phyloP scores from a whole-genome alignment of 2,888 invertebrate species.

The Dusona sp. region DNA sequence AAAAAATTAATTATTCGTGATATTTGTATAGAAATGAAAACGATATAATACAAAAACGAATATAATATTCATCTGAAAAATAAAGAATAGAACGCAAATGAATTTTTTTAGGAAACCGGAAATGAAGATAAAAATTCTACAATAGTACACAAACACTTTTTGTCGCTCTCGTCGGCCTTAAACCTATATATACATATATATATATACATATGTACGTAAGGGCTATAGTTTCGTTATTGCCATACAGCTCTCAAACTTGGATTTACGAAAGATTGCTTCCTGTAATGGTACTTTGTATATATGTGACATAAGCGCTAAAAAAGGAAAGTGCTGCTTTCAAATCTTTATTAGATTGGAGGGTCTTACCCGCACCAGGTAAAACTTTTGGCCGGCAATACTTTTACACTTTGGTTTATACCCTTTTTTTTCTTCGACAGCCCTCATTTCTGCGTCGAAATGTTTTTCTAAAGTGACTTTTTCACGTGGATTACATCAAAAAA shows the following conservation, averaged over 20 bases:
- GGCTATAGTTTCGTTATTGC: constrained; percentile 5
- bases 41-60: background rate
- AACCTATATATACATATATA: background rate
- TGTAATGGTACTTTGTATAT: constrained; percentile 56
- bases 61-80: background rate
- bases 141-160: background rate
- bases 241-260: constrained; percentile 66
- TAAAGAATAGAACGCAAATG: too few relatives aligned
- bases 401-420: constrained; percentile 17
- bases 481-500: background rate
- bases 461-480: constrained; percentile 33
- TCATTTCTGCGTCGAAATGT: constrained; percentile 1
- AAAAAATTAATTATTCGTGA: too few relatives aligned
- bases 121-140: background rate
- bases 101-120: background rate
- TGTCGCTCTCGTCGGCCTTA: background rate
- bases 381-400: constrained; percentile 26
- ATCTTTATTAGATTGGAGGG: constrained; percentile 63
- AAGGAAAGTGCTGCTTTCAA: constrained; percentile 45
- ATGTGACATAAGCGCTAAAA: constrained; percentile 19
- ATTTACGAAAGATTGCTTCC: constrained; percentile 68
- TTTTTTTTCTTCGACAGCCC: background rate
- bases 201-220: background rate
- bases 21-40: background rate
- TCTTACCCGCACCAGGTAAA: constrained; percentile 1